Conservation (phyloP, 2,113 vertebrate genomes). For the Silurus meridionalis region DNA sequence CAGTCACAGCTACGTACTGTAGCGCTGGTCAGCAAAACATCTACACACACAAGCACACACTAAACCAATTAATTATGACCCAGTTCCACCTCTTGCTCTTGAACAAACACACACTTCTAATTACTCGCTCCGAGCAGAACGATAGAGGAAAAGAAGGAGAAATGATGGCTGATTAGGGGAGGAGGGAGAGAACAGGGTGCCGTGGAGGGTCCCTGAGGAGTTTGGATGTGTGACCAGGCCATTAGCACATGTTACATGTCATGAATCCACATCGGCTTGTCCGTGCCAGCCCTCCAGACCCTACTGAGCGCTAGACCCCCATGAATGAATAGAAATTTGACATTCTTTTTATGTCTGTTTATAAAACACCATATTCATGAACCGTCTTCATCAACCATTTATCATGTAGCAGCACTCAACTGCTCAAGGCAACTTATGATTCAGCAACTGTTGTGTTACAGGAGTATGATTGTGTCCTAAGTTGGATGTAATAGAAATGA, state of each 20-base stretch:
- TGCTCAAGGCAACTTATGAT: background rate
- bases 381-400: background rate
- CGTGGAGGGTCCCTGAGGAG: slow-evolving; percentile 62
- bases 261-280: slow-evolving; percentile 66
- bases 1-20: background rate
- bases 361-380: background rate
- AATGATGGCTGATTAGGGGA: slow-evolving; percentile 58
- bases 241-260: slow-evolving; percentile 76
- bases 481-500: background rate
- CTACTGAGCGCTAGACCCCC: slow-evolving; percentile 45
- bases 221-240: slow-evolving; percentile 67
- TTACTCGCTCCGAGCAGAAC: slow-evolving; percentile 49
- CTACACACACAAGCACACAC: slow-evolving; percentile 27
- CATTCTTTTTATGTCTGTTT: slow-evolving; percentile 36
- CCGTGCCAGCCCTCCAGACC: slow-evolving; percentile 52
- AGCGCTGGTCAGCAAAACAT: slow-evolving; percentile 17
- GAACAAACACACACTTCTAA: slow-evolving; percentile 54
- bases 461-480: background rate
- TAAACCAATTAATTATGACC: slow-evolving; percentile 61
- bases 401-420: background rate
- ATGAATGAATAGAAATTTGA: background rate
- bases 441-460: background rate
- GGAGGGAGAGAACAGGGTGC: slow-evolving; percentile 33
- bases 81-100: slow-evolving; percentile 52
- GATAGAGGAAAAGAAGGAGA: slow-evolving; percentile 14